Conservation (phyloP, 2,113 vertebrate genomes). For the Pipra filicauda region DNA sequence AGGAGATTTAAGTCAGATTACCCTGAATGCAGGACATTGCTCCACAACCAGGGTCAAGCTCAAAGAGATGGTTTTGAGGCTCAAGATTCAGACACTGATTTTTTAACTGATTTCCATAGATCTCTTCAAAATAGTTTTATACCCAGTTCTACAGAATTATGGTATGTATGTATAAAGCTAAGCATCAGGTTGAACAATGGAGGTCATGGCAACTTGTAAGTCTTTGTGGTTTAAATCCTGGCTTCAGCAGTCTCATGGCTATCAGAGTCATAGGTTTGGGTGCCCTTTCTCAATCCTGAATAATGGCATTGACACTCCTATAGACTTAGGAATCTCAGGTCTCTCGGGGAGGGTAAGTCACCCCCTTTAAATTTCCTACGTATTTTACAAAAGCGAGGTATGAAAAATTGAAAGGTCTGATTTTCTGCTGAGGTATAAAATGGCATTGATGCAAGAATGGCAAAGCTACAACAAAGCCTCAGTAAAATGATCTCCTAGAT, state of each 20-base stretch:
- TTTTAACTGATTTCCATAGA: neutral
- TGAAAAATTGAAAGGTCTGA: neutral
- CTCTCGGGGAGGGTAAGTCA: neutral
- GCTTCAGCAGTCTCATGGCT: neutral
- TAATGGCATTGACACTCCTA: neutral
- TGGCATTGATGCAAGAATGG: neutral
- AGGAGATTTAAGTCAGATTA: neutral
- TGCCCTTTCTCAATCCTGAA: neutral
- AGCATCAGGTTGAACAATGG: accelerated
- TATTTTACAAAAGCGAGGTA: neutral
- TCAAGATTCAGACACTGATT: neutral
- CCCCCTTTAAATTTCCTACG: neutral
- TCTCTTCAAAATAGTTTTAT: neutral
- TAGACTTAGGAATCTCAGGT: neutral
- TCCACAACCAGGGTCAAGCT: neutral
- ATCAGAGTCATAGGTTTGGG: neutral
- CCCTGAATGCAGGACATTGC: neutral
- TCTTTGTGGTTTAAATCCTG: neutral
- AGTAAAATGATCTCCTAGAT: neutral
- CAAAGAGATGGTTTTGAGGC: neutral
- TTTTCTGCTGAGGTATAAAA: neutral
- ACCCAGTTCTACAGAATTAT: neutral
- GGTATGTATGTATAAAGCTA: neutral
- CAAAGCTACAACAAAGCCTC: neutral
- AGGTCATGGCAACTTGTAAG: neutral